Evolutionary conservation across 1,140 invertebrate species (phyloP).

Genomic region (Musca vetustissima): DNA sequence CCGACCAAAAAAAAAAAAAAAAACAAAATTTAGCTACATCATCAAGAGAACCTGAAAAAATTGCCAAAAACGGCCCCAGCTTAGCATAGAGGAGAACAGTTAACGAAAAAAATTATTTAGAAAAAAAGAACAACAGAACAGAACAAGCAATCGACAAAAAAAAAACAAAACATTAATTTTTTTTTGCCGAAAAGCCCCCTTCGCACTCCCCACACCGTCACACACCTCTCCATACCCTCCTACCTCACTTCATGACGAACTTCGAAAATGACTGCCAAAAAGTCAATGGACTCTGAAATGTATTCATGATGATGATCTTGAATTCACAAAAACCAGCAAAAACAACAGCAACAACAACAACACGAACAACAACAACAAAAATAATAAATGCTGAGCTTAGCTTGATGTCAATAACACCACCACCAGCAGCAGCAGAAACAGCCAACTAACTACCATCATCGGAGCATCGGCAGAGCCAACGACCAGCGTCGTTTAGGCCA

Average conservation of each 20-base stretch:
- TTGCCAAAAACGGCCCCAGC: neutral
- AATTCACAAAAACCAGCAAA: neutral
- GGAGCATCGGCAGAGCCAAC: no score
- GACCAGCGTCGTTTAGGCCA: no score
- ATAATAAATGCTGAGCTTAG: slow-evolving; percentile 17
- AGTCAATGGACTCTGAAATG: slow-evolving; percentile 17
- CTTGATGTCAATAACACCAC: slow-evolving; percentile 16
- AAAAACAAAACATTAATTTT: no score
- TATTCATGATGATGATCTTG: slow-evolving; percentile 20
- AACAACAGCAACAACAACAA: neutral
- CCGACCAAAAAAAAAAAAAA: no score
- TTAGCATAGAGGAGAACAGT: neutral
- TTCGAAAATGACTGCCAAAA: slow-evolving; percentile 2
- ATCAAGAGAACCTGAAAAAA: no score
- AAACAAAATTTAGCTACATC: no score
- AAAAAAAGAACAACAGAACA: slow-evolving; percentile 7
- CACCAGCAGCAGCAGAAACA: neutral
- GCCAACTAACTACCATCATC: no score
- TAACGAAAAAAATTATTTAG: neutral
- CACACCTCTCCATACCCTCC: no score
- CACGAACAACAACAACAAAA: neutral
- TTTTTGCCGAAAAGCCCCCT: no score
- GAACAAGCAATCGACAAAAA: no score
- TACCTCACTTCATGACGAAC: neutral
- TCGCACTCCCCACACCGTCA: neutral